A percentile compares a stretch with the other conserved stretches of the same genome.
These are phyloP conservation scores for Stichodactyla helianthus DNA, from an alignment of 64 coral and sea anemone genomes.

Conservation along the genomic window DNA sequence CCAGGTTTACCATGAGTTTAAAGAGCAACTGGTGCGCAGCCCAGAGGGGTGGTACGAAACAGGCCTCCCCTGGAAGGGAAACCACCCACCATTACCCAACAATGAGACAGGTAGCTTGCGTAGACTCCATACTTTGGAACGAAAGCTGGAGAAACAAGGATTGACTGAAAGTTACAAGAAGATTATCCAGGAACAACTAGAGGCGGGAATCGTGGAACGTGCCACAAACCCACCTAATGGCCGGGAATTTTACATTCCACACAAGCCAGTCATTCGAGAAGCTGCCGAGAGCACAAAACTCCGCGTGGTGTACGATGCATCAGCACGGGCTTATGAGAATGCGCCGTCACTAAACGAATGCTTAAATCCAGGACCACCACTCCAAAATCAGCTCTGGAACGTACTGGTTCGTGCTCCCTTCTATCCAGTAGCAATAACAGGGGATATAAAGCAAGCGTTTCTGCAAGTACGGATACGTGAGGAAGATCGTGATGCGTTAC, in stretches of 20 bases:
- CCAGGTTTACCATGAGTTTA: conserved; percentile 9
- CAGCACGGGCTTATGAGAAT: conserved; percentile 15
- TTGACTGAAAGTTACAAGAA: conserved; percentile 2
- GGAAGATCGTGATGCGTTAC: conserved; percentile 33
- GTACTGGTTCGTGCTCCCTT: conserved; percentile 16
- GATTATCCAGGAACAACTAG: conserved; percentile 42
- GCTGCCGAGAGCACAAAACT: conserved; percentile 35
- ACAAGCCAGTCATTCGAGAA: conserved; percentile 45
- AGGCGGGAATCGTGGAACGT: conserved; percentile 41
- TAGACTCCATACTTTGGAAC: neutral
- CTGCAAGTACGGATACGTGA: neutral
- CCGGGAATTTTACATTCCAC: conserved; percentile 40
- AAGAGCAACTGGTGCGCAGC: conserved; percentile 10
- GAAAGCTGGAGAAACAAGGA: conserved; percentile 16
- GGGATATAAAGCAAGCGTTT: conserved; percentile 33
- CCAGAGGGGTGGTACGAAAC: conserved; percentile 38
- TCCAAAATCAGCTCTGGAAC: conserved; percentile 38
- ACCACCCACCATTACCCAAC: conserved; percentile 13
- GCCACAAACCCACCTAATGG: neutral
- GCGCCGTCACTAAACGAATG: conserved; percentile 53
- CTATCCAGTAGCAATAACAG: conserved; percentile 31
- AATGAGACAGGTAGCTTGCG: conserved; percentile 30
- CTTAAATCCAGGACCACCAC: conserved; percentile 45
- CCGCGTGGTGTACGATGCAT: conserved; percentile 44
- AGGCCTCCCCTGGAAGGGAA: conserved; percentile 19